Evolutionary conservation across 2,888 invertebrate genomes (phyloP).

Genomic region (Eupithecia inturbata): DNA sequence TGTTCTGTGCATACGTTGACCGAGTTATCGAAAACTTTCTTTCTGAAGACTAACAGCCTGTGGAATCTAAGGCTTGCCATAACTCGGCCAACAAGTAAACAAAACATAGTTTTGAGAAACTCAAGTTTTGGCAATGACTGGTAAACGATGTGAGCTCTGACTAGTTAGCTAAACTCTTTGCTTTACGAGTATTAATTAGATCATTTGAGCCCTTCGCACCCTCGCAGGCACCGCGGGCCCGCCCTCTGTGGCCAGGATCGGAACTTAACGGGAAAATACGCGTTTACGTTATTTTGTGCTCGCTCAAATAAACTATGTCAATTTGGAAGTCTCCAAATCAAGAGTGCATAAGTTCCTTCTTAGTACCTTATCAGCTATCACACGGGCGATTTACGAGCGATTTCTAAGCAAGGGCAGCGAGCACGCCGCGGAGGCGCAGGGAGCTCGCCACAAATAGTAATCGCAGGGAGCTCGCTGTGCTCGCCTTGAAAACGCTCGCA

Average conservation of each 20-base stretch:
- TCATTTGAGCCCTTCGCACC: slow-evolving; percentile 21
- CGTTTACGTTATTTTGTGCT: not conserved
- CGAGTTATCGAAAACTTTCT: not conserved
- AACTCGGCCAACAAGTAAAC: not conserved
- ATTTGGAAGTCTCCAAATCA: not conserved
- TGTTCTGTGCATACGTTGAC: not conserved
- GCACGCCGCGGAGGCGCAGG: no score
- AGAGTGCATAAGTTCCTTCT: not conserved
- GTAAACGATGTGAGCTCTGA: not conserved
- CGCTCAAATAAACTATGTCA: not conserved
- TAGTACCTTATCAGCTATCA: no score
- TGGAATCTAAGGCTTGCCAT: not conserved
- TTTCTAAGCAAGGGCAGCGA: no score
- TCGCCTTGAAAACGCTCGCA: no score
- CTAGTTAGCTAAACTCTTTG: slow-evolving; percentile 5
- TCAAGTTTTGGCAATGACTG: not conserved
- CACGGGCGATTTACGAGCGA: no score
- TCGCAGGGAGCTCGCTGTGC: no score
- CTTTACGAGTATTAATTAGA: slow-evolving; percentile 16
- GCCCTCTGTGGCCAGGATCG: slow-evolving; percentile 43
- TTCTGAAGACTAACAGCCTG: not conserved
- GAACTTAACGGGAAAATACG: slow-evolving; percentile 1
- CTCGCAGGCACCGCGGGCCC: slow-evolving; percentile 52
- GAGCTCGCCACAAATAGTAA: no score
- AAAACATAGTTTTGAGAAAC: not conserved